Conservation (phyloP, 2,113 vertebrate genomes). For the Physeter macrocephalus region DNA sequence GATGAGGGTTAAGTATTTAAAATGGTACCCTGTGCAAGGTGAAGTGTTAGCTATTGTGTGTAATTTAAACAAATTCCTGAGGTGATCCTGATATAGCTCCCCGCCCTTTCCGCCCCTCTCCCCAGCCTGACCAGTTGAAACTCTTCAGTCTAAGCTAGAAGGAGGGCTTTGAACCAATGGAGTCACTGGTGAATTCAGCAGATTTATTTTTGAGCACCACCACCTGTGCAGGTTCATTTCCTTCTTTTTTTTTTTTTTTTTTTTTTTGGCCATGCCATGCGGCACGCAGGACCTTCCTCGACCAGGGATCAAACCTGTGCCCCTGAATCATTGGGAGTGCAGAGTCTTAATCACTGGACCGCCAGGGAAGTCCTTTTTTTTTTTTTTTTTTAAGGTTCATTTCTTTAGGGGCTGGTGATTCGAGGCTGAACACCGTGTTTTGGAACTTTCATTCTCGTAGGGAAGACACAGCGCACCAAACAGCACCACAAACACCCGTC, state of each 20-base stretch:
- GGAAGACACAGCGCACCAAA: neutral
- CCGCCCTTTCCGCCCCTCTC: neutral
- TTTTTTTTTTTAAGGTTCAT: neutral
- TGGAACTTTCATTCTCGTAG: neutral
- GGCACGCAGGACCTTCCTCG: too few relatives aligned
- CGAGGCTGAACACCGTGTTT: neutral
- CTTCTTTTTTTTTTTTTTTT: too few relatives aligned
- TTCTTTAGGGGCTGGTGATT: neutral
- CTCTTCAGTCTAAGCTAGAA: neutral
- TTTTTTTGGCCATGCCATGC: accelerated
- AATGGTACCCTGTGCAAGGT: neutral
- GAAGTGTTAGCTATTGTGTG: accelerated
- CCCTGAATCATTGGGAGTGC: too few relatives aligned
- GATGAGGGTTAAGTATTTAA: neutral
- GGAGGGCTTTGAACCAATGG: neutral
- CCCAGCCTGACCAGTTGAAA: neutral
- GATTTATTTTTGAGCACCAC: neutral
- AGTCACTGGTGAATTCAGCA: neutral
- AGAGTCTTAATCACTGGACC: too few relatives aligned
- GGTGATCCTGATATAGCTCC: neutral
- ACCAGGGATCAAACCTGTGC: too few relatives aligned
- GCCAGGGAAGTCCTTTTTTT: too few relatives aligned
- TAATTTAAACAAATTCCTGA: neutral
- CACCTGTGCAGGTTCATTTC: neutral
- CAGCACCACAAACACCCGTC: accelerated